phyloP scores from a whole-genome alignment of 2,113 vertebrate genomes.

The Paedocypris sp. region DNA sequence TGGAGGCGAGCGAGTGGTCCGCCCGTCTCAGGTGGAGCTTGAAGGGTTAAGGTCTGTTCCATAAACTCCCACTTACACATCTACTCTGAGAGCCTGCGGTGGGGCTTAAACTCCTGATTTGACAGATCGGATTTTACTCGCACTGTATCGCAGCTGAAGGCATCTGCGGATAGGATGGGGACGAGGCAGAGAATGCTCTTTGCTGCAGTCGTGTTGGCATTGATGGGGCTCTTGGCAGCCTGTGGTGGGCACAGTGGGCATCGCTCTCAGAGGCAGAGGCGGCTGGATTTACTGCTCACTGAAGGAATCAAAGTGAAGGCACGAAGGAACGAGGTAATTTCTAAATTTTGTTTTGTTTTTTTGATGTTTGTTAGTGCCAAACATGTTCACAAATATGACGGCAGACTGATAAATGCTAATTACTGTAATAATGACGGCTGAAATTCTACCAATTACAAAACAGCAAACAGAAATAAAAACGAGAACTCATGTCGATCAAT shows the following conservation, averaged over 20 bases:
- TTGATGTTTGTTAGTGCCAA: too few species aligned
- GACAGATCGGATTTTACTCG: constrained; percentile 69
- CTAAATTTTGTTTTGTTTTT: too few species aligned
- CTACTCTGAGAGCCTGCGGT: constrained; percentile 71
- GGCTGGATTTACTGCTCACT: constrained; percentile 31
- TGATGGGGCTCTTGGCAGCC: constrained; percentile 63
- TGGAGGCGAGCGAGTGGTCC: constrained; percentile 9
- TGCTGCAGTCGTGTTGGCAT: constrained; percentile 60
- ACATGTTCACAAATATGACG: too few species aligned
- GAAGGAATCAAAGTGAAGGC: constrained; percentile 35
- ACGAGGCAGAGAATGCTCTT: constrained; percentile 58
- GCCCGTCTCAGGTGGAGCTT: constrained; percentile 41
- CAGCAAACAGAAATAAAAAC: too few species aligned
- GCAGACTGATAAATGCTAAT: too few species aligned
- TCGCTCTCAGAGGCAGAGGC: constrained; percentile 24
- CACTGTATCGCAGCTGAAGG: constrained; percentile 51
- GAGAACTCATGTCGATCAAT: too few species aligned
- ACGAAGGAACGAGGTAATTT: constrained; percentile 50
- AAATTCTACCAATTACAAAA: too few species aligned
- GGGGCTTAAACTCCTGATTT: constrained; percentile 93
- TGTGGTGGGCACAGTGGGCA: constrained; percentile 28
- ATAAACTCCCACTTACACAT: constrained; percentile 68
- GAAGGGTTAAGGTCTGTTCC: constrained; percentile 84
- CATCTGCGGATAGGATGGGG: constrained; percentile 55
- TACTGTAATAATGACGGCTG: too few species aligned